Base-by-base conservation (phyloP, 2,113 vertebrate species). In the Etia nguti region DNA sequence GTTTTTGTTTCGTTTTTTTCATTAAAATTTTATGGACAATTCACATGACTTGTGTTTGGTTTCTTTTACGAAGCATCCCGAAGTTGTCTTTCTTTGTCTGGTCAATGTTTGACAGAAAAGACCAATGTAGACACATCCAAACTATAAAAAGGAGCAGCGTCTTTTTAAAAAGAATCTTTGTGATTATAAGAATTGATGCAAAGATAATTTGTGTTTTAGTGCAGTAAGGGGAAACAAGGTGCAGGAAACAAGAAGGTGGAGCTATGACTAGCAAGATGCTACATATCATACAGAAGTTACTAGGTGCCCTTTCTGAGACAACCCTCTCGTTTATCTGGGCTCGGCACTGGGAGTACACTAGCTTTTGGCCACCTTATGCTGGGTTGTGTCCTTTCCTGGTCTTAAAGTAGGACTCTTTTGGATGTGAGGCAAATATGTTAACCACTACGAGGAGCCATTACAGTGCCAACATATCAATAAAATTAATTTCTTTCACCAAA, bases 1-100 rank as follows among this genome's bases (percentile, higher is more conserved):
- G 68, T 70, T 85, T 86, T 93, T 94, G 91, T 83, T 59, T 92
- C 29, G 81, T 75, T 91, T 90, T 89, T 90, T 90, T 94, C 91
- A 95, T 93, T 96, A 96, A 96, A 95, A 92, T 88, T 94, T 95
- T 95, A 95, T 92, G 84, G 90, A 94, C 54, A 85, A 80, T 70
- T 86, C 22, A 89, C 56, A 79, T 41, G 62, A 50, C 41, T 68
- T 88, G 57, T 62, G 68, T 31, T 86, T 93, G 24, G 8, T 85
- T 90, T 88, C 9, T 75, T 62, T 80, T 52, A 12, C 20, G 46
- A n/a, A 62, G 24, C 46, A 52, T 7, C 18, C 29, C 20, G 54
- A 48, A 83, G 48, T 70, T 77, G 16, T 20, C 6, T 50, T 77
- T 31, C 26, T 50, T 31, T 77, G 24, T 50, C 6, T 77, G 43